Base-by-base conservation (phyloP, 1,140 invertebrate species). In the Lerema accius region DNA sequence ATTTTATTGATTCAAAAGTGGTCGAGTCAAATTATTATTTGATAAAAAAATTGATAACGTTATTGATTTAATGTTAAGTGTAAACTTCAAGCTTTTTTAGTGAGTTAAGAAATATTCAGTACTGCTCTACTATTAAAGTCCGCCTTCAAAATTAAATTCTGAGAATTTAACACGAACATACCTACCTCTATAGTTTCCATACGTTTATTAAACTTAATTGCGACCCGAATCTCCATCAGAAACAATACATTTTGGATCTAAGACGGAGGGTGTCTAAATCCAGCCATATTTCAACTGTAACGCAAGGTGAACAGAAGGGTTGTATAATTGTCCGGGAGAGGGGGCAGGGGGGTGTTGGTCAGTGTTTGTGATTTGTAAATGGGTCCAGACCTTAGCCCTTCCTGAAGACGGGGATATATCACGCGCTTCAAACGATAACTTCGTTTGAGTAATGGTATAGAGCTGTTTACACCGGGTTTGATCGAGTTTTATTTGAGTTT, bases 341-440 rank as follows among this genome's bases (percentile, higher is more conserved):
- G 60, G 63, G 45, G 67, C 60, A 64, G 67, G 76, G 85, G 75
- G n/a, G n/a, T n/a, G n/a, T n/a, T 82, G 85, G 85, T 88, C 87
- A 90, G 82, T 90, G 87, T 90, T 90, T 90, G 87, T 90, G 87
- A 90, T 90, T 90, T 90, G 87, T 90, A 90, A 90, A 90, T 88
- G 87, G 87, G 85, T 74, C 85, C 82, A 82, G 84, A 84, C 87
- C 87, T 88, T 87, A 84, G 83, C 83, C 87, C 87, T 90, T 90
- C 78, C 82, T 80, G 78, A 82, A 86, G 86, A 90, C 78, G 83
- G 77, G 86, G 80, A 88, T 90, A 90, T 86, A 90, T 90, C 87
- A 90, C 87, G 86, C 81, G 81, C 81, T 69, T 73, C 73, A 70
- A 77, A 84, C 69, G 84, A 88, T 90, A 88, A 90, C 78, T 90